phyloP scores from a whole-genome alignment of 2,888 invertebrate genomes.

The Volucella bombylans region DNA sequence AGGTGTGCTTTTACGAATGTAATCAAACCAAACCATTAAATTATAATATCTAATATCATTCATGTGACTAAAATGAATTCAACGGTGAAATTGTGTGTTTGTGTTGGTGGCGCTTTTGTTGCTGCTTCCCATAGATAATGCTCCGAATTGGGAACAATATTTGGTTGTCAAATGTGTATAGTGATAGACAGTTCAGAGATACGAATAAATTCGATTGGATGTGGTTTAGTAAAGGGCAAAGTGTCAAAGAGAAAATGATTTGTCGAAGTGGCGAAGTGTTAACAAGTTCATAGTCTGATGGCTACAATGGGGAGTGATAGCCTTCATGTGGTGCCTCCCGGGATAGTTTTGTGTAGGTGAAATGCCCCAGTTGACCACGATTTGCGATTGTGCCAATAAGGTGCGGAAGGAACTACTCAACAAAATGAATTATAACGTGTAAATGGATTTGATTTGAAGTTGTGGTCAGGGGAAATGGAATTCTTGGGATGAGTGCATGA shows the following conservation, averaged over 20 bases:
- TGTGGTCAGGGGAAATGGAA: too few relatives aligned
- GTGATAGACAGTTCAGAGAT: too few relatives aligned
- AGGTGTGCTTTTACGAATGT: constrained; percentile 23
- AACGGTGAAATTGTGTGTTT: constrained; percentile 3
- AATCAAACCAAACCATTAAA: constrained; percentile 47
- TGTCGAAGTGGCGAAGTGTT: background rate
- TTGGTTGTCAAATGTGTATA: too few relatives aligned
- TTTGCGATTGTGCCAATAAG: too few relatives aligned
- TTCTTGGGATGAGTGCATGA: too few relatives aligned
- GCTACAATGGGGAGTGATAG: background rate
- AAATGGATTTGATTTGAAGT: too few relatives aligned
- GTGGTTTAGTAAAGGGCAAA: too few relatives aligned
- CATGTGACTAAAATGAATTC: constrained; percentile 46
- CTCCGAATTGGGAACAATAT: too few relatives aligned
- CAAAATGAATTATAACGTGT: too few relatives aligned
- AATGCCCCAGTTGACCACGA: background rate
- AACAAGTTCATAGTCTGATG: constrained; percentile 13
- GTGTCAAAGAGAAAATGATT: background rate
- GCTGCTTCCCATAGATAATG: too few relatives aligned
- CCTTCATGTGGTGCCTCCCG: background rate
- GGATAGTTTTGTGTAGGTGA: background rate
- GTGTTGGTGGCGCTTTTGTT: background rate
- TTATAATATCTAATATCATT: constrained; percentile 5
- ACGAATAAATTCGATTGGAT: too few relatives aligned
- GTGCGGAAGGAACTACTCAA: too few relatives aligned